Evolutionary conservation across 2,888 invertebrate genomes (phyloP).

Genomic region (Trachelus troglodyta): DNA sequence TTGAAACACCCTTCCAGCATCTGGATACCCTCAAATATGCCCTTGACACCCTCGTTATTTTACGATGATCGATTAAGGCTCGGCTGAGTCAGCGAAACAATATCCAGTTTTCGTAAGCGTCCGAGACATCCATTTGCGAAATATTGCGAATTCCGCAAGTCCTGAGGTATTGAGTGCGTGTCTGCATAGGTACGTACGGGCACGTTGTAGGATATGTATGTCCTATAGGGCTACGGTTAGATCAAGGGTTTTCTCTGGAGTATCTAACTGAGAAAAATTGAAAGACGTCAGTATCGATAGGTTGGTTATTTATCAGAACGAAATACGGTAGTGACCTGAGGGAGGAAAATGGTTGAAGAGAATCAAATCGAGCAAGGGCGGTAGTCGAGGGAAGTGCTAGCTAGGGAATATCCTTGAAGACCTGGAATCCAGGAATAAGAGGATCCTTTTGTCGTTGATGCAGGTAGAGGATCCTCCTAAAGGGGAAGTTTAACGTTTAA

Average conservation of each 20-base stretch:
- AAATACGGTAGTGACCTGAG: neutral
- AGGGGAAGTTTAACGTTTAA: neutral
- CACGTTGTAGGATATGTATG: neutral
- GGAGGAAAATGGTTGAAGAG: neutral
- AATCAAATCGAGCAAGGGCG: neutral
- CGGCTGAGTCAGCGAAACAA: neutral
- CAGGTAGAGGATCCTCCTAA: neutral
- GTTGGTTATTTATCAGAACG: slow-evolving; percentile 39
- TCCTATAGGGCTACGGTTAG: neutral
- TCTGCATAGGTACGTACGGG: neutral
- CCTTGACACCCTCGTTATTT: slow-evolving; percentile 36
- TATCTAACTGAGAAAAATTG: slow-evolving; percentile 6
- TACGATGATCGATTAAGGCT: slow-evolving; percentile 37
- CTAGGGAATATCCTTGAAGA: neutral
- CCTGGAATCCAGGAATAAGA: neutral
- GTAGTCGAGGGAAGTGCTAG: neutral
- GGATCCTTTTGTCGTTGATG: neutral
- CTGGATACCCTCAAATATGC: slow-evolving; percentile 19
- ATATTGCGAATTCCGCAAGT: neutral
- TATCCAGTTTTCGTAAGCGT: neutral
- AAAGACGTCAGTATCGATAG: slow-evolving; percentile 30
- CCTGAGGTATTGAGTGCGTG: neutral
- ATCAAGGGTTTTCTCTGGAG: neutral
- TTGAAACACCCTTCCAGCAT: neutral
- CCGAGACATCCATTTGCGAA: neutral